Evolutionary conservation across 1,140 invertebrate species (phyloP), one percentile per base, ranked within the genome.

Genomic region (Zaprionus vittiger): DNA sequence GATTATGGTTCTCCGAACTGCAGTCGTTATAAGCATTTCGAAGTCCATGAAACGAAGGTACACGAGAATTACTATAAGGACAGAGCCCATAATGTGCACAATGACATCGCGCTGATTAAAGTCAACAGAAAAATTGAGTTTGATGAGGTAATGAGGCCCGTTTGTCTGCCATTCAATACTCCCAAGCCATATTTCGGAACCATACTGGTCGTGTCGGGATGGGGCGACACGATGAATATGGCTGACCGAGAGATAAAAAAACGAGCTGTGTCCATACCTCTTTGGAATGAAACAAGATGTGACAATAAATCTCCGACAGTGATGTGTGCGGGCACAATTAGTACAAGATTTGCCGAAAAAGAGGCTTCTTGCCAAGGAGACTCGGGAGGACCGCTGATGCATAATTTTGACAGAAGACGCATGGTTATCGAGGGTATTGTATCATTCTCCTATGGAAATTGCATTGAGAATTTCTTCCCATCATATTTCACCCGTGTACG

Each of bases 371-470:
- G 41, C n/a, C n/a, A 17, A 17, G 41, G 41, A 6, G 41, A 47
- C n/a, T 47, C 41, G 15, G 41, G 41, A 7, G 41, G 41, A n/a
- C 41, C 41, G 2, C n/a, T 47, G 6, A 47, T 47, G 41, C 0
- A 41, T n/a, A 47, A 47, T 17, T 47, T 47, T 0, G 6, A 9
- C 0, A 4, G 0, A 0, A 7, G 9, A 17, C 1, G 0, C 0
- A 47, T 47, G n/a, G 5, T 3, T 7, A 47, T 47, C 5, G 41
- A 47, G 41, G 41, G 41, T 17, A 47, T 47, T 47, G 41, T 47
- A 9, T 47, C 41, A 6, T 47, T 47, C n/a, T n/a, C 6, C 7
- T 5, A n/a, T 17, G n/a, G 41, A n/a, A 7, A 6, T 47, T 17
- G 15, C 9, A 12, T 4, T 4, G 41, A 47, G 4, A 38, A 38